Base-by-base conservation (phyloP, 2,797 vertebrate species). In the Mus minutoides region DNA sequence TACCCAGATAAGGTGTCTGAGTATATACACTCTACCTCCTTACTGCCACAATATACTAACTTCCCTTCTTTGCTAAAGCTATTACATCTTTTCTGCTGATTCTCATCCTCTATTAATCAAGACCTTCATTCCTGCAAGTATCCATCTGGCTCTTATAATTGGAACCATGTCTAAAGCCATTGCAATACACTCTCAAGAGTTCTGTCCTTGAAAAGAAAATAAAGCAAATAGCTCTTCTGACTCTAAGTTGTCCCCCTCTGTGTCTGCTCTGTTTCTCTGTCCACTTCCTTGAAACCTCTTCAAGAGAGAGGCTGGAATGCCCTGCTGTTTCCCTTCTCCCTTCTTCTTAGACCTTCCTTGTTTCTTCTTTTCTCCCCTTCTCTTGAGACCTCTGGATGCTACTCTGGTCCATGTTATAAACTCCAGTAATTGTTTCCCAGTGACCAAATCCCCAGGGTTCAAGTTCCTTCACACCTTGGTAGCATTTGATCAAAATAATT, bases 11-110 rank as follows among this genome's bases (percentile, higher is more conserved):
- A 58, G 22, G 43, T 29, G 4, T 78, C 40, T 71, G 29, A 8
- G 11, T 31, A 26, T 1, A 13, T 58, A 6, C 11, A 6, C 2
- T 84, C 22, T 60, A 3, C 29, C 12, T 80, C 31, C n/a, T 40
- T 75, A n/a, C 75, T 29, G 0, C 22, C 71, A 17, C 3, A 49
- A 6, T 78, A 2, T 5, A 24, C n/a, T 14, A 52, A 49, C 64
- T 67, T 16, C 24, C 26, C 22, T 85, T 7, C 43, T 76, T 93
- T 78, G 37, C 58, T 80, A 73, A 86, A 96, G n/a, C 26, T 40
- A 56, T 54, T 19, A 2, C 29, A 14, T 67, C 46, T 67, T 88
- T 67, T 58, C 2, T 62, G 19, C 37, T 73, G 19, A 4, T 52
- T 71, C 43, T 75, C 10, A 6, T 75, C 10, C 3, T 43, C 26